Percentiles rank a stretch among this genome's conserved stretches.
These are phyloP conservation scores for Dreissena polymorpha DNA, from an alignment of 1,140 invertebrate species.

Conservation along the genomic window DNA sequence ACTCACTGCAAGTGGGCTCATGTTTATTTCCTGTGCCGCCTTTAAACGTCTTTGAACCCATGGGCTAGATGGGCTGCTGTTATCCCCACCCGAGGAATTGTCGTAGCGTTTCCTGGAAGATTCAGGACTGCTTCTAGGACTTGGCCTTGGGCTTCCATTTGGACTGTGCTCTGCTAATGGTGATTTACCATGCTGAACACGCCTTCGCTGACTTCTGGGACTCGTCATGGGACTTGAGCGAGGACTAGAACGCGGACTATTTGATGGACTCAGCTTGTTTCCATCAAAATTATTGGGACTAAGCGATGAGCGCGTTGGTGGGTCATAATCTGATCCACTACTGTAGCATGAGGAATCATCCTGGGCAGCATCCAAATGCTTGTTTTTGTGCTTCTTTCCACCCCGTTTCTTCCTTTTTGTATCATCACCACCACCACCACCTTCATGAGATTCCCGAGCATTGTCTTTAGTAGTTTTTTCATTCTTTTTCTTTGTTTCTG, in stretches of 20 bases:
- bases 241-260: constrained; percentile 66
- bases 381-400: constrained; percentile 68
- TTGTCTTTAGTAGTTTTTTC: constrained; percentile 68
- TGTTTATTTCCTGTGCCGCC: constrained; percentile 69
- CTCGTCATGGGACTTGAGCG: constrained; percentile 73
- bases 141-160: constrained; percentile 62
- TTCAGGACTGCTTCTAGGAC: constrained; percentile 76
- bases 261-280: constrained; percentile 67
- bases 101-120: constrained; percentile 63
- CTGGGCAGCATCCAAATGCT: constrained; percentile 70
- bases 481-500: constrained; percentile 71
- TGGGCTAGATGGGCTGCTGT: constrained; percentile 76
- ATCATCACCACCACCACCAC: constrained; percentile 64
- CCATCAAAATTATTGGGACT: constrained; percentile 51
- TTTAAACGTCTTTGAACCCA: constrained; percentile 81
- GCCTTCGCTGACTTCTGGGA: constrained; percentile 66
- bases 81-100: constrained; percentile 64
- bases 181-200: constrained; percentile 70
- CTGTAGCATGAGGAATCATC: constrained; percentile 73
- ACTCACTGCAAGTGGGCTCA: constrained; percentile 61
- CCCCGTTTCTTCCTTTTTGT: constrained; percentile 71
- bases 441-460: constrained; percentile 59
- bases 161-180: constrained; percentile 69
- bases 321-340: constrained; percentile 76
- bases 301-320: constrained; percentile 34